These are phyloP conservation scores for Gymnopithys bicolor DNA, from an alignment of 2,797 vertebrate species.

Conservation along the genomic window DNA sequence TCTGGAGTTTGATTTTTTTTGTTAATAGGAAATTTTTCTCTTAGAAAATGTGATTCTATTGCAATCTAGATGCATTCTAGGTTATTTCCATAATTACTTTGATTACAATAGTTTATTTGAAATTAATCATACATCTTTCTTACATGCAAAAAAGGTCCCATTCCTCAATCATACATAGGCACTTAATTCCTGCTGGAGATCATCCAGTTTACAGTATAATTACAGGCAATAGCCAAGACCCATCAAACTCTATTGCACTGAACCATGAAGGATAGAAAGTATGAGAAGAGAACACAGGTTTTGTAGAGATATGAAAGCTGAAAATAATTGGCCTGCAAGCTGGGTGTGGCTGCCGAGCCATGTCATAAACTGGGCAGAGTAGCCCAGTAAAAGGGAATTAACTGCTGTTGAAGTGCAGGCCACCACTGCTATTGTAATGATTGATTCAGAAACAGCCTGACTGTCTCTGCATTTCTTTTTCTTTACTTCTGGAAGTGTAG, in stretches of 20 bases:
- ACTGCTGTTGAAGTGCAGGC: not conserved
- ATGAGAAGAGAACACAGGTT: not conserved
- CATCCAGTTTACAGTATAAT: not conserved
- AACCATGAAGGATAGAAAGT: not conserved
- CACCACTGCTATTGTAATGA: not conserved
- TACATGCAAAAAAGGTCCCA: not conserved
- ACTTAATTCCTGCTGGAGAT: not conserved
- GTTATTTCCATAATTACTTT: not conserved
- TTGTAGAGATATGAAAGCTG: not conserved
- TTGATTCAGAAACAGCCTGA: not conserved
- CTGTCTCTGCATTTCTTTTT: not conserved
- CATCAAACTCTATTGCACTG: not conserved
- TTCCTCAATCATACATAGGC: not conserved
- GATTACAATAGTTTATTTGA: not conserved
- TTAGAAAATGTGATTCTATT: not conserved
- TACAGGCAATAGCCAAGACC: not conserved
- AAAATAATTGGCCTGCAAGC: constrained; percentile 15
- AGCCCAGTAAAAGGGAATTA: not conserved
- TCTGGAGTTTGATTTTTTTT: not conserved
- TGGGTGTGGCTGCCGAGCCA: not conserved
- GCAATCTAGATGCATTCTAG: not conserved
- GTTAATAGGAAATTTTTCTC: not conserved
- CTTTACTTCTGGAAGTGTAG: not conserved
- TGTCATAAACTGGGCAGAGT: not conserved
- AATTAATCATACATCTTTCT: not conserved